A percentile compares a stretch with the other conserved stretches of the same genome.
Evolutionary conservation across 1,140 invertebrate species (phyloP).

Genomic region (Ceratosolen fusciceps): DNA sequence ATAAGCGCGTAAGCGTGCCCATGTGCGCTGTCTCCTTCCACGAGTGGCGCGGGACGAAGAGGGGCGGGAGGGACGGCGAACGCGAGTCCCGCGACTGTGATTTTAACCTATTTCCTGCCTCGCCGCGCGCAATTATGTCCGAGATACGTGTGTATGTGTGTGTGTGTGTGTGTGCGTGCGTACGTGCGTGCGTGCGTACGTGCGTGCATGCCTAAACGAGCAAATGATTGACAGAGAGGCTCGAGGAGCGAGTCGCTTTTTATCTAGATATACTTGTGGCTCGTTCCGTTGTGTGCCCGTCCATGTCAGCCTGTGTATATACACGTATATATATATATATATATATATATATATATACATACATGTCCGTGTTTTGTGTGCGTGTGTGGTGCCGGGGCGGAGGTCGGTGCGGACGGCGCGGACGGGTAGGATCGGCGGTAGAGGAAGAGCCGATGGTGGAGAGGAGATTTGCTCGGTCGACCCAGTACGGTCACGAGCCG

Average conservation of each 20-base stretch:
- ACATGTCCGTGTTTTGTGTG: neutral
- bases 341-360: neutral
- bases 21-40: neutral
- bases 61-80: neutral
- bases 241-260: slow-evolving; percentile 35
- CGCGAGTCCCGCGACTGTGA: slow-evolving; percentile 47
- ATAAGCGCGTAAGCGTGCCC: neutral
- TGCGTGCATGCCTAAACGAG: no score
- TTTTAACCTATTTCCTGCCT: slow-evolving; percentile 49
- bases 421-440: no score
- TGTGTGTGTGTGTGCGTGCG: no score
- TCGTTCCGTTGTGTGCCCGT: no score
- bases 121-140: slow-evolving; percentile 7
- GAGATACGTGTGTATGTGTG: neutral
- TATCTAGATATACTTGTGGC: slow-evolving; percentile 8
- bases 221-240: no score
- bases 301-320: neutral
- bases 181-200: no score
- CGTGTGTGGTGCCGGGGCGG: neutral
- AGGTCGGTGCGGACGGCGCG: neutral
- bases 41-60: slow-evolving; percentile 9
- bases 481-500: no score
- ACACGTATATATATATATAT: slow-evolving; percentile 15
- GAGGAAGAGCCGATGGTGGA: no score
- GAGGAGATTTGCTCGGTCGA: no score